Percentiles rank a stretch among this genome's conserved stretches.
phyloP scores from a whole-genome alignment of 2,888 invertebrate genomes.

The Mayetiola destructor region DNA sequence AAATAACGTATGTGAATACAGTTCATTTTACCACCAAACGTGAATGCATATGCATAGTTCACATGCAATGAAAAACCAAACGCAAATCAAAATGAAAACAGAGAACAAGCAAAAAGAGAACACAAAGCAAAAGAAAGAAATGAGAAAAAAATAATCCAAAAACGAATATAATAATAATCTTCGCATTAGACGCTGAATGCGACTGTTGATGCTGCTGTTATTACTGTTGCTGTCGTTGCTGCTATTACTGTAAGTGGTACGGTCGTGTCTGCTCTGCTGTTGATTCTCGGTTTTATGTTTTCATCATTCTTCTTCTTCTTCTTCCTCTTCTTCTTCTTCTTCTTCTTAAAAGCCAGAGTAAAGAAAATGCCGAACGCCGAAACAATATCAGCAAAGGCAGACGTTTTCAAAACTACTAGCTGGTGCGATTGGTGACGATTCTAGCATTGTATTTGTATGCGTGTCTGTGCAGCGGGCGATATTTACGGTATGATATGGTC shows the following conservation, averaged over 20 bases:
- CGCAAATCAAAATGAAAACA: too few relatives aligned
- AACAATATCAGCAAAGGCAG: neutral
- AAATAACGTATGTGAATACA: too few relatives aligned
- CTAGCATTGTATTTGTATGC: neutral
- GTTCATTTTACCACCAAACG: too few relatives aligned
- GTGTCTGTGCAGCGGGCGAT: slow-evolving; percentile 3
- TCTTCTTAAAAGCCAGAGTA: neutral
- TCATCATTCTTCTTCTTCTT: too few relatives aligned
- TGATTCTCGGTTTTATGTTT: too few relatives aligned
- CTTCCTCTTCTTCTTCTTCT: neutral
- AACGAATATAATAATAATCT: slow-evolving; percentile 5
- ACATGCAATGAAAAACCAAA: too few relatives aligned
- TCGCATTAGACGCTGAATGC: slow-evolving; percentile 2
- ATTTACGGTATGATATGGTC: neutral
- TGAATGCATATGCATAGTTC: too few relatives aligned
- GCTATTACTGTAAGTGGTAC: too few relatives aligned
- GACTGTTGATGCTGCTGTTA: neutral
- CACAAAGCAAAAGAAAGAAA: too few relatives aligned
- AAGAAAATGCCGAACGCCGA: neutral
- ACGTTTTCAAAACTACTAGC: slow-evolving; percentile 4
- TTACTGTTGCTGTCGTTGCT: neutral
- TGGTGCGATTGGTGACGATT: slow-evolving; percentile 1
- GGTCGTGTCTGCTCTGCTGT: too few relatives aligned
- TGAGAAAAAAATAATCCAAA: slow-evolving; percentile 1
- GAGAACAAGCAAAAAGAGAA: too few relatives aligned